phyloP scores from a whole-genome alignment of 2,888 invertebrate genomes.

The Philaethria dido region DNA sequence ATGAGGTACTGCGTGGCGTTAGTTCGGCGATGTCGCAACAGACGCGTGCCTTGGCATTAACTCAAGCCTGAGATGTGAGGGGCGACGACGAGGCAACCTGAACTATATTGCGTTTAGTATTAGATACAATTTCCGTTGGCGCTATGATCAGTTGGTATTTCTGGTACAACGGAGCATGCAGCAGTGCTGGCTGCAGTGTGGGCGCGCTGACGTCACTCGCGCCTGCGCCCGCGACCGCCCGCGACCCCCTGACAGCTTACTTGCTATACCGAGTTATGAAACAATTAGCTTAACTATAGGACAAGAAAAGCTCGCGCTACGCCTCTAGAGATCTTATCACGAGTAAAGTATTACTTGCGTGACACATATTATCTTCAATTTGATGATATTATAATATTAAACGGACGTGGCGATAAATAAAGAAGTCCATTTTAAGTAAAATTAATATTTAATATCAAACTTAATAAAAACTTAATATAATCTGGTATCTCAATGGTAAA shows the following conservation, averaged over 20 bases:
- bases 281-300: constrained; percentile 43
- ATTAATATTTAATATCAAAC: neutral
- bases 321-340: constrained; percentile 32
- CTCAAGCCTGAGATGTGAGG: constrained; percentile 42
- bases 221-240: constrained; percentile 35
- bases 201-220: constrained; percentile 65
- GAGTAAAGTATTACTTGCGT: neutral
- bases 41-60: constrained; percentile 69
- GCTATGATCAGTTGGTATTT: constrained; percentile 29
- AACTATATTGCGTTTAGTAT: constrained; percentile 48
- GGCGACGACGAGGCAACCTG: constrained; percentile 48
- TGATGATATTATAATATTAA: neutral
- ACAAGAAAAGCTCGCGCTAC: constrained; percentile 32
- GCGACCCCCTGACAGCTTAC: too few relatives aligned
- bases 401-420: too few relatives aligned
- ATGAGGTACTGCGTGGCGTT: constrained; percentile 54
- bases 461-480: neutral
- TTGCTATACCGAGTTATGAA: constrained; percentile 49
- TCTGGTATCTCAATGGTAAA: constrained; percentile 25
- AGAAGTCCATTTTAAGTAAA: neutral
- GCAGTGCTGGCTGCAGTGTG: constrained; percentile 53
- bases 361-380: constrained; percentile 1
- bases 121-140: constrained; percentile 45
- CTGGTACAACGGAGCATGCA: neutral
- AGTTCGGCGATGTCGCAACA: constrained; percentile 64